Evolutionary conservation across 2,797 vertebrate genomes (phyloP).

Genomic region (Gymnopithys bicolor): DNA sequence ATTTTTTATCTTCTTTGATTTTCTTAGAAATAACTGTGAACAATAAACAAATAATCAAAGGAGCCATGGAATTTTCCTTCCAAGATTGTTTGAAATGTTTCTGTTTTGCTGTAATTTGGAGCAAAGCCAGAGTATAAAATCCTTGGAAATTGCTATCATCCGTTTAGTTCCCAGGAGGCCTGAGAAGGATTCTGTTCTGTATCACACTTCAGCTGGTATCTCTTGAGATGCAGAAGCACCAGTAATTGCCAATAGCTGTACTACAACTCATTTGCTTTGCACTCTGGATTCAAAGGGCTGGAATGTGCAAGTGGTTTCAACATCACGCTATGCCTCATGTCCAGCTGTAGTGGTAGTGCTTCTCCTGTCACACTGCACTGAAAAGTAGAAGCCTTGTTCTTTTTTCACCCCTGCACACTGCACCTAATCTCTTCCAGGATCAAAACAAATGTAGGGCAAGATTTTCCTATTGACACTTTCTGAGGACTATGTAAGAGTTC

Average conservation of each 20-base stretch:
- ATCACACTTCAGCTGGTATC: neutral
- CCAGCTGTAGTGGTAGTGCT: neutral
- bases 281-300: neutral
- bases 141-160: slow-evolving; percentile 37
- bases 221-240: slow-evolving; percentile 6
- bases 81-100: slow-evolving; percentile 8
- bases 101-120: slow-evolving; percentile 43
- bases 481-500: neutral
- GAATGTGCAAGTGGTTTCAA: neutral
- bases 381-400: neutral
- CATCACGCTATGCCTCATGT: accelerated
- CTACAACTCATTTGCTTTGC: neutral
- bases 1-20: neutral
- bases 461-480: neutral
- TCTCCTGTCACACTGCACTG: neutral
- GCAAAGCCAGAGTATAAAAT: slow-evolving; percentile 29
- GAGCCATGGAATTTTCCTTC: slow-evolving; percentile 4
- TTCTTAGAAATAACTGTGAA: neutral
- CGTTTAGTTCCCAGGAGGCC: neutral
- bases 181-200: neutral
- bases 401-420: accelerated
- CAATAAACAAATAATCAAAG: neutral
- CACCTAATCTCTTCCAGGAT: neutral
- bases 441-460: neutral
- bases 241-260: neutral